phyloP scores from a whole-genome alignment of 2,888 invertebrate species.

The Lathronympha strigana region DNA sequence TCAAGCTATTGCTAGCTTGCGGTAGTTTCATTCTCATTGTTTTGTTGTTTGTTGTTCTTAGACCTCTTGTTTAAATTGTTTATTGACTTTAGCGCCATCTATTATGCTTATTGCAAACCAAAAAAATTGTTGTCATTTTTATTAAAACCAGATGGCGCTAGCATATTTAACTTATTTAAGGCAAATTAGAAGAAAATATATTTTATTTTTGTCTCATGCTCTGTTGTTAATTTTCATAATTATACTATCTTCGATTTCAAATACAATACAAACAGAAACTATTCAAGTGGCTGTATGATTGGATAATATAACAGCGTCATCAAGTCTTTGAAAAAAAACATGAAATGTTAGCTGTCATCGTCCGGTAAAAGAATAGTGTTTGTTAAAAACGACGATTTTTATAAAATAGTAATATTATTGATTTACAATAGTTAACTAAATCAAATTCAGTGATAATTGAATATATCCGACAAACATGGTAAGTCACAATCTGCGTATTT shows the following conservation, averaged over 20 bases:
- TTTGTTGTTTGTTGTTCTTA: neutral
- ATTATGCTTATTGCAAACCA: neutral
- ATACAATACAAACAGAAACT: neutral
- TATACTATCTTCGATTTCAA: too few species aligned
- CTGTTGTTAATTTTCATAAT: neutral
- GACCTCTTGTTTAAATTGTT: too few species aligned
- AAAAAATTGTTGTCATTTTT: neutral
- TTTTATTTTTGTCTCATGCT: neutral
- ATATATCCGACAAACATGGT: slow-evolving; percentile 58
- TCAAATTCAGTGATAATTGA: slow-evolving; percentile 25
- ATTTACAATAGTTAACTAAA: slow-evolving; percentile 16
- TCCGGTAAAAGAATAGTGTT: slow-evolving; percentile 46
- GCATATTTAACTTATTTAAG: neutral
- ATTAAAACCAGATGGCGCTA: neutral
- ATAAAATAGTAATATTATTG: neutral
- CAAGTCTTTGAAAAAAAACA: slow-evolving; percentile 20
- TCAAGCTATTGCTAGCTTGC: too few species aligned
- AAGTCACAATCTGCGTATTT: slow-evolving; percentile 46
- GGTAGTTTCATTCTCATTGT: too few species aligned
- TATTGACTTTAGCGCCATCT: neutral
- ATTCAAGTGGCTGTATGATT: neutral
- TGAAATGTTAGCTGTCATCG: slow-evolving; percentile 48
- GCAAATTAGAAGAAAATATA: neutral
- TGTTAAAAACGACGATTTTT: slow-evolving; percentile 22
- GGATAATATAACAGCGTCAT: neutral